A percentile compares a stretch with the other conserved stretches of the same genome.
Conservation (phyloP, 2,113 vertebrate genomes). For the Tychaedon coryphoeus region DNA sequence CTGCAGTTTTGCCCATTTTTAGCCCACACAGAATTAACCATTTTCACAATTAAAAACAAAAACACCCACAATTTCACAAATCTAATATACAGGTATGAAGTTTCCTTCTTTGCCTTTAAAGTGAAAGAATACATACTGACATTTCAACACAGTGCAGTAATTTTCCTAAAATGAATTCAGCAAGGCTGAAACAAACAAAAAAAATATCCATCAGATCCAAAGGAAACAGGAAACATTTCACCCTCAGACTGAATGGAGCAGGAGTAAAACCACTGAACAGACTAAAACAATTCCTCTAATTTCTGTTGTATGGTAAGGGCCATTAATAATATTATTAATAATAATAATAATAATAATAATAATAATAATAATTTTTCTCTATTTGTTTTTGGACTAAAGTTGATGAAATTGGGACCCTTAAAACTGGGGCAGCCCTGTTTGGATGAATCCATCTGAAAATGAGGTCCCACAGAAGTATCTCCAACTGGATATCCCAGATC, state of each 20-base stretch:
- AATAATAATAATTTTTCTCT: not conserved
- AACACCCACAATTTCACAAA: not conserved
- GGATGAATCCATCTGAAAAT: not conserved
- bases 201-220: not conserved
- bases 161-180: not conserved
- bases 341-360: not conserved
- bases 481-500: not conserved
- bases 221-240: not conserved
- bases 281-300: not conserved
- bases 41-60: not conserved
- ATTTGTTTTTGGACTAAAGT: not conserved
- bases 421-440: not conserved
- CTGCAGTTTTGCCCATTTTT: slow-evolving; percentile 41
- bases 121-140: not conserved
- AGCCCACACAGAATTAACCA: not conserved
- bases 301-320: not conserved
- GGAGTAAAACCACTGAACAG: not conserved
- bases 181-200: not conserved
- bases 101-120: not conserved
- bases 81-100: not conserved
- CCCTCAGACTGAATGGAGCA: not conserved
- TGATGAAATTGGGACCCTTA: not conserved
- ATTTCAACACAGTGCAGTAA: not conserved
- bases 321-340: not conserved
- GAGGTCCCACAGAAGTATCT: not conserved